These are phyloP conservation scores for fruit fly (Drosophila melanogaster) DNA, from an alignment of 1,140 invertebrate genomes.

Conservation along the genomic window Release_6_plus_ISO1_MT NT_033777.3:30892501-30893000, in stretches of 20 bases:
- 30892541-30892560: constrained; percentile 11
- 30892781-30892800: constrained; percentile 24
- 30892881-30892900: constrained; percentile 17
- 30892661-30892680: constrained; percentile 42
- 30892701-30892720: constrained; percentile 23
- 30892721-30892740: constrained; percentile 46
- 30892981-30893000: constrained; percentile 64
- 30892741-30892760: constrained; percentile 55
- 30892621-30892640: constrained; percentile 5
- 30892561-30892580: constrained; percentile 46
- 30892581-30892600: constrained; percentile 42
- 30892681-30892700: constrained; percentile 22
- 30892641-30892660: constrained; percentile 18
- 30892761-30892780: constrained; percentile 38
- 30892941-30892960: constrained; percentile 11
- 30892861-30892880: constrained; percentile 19
- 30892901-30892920: constrained; percentile 23
- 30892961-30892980: constrained; percentile 52
- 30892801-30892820: neutral
- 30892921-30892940: constrained; percentile 39
- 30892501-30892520: constrained; percentile 34
- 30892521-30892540: constrained; percentile 48
- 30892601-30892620: constrained; percentile 2
- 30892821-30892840: constrained; percentile 40
- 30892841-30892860: constrained; percentile 54